phyloP scores from a whole-genome alignment of 2,797 vertebrate genomes.

The Setipinna tenuifilis region DNA sequence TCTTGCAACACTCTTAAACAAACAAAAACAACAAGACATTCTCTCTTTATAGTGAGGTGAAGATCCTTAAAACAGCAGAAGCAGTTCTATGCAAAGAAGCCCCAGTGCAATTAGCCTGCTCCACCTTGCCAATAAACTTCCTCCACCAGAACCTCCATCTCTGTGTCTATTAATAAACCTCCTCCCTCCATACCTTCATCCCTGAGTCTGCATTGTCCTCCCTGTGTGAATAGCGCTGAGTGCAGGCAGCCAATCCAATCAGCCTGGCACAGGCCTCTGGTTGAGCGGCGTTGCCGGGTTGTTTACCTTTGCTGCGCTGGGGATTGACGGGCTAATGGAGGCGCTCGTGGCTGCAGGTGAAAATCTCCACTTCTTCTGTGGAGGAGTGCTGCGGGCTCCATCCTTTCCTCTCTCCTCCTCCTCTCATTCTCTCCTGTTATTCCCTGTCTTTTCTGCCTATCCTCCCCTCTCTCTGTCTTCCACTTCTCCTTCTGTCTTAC shows the following conservation, averaged over 20 bases:
- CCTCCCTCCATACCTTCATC: constrained; percentile 21
- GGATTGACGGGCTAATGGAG: neutral
- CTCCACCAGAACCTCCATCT: constrained; percentile 48
- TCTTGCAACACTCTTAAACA: too few species aligned
- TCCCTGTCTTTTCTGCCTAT: too few species aligned
- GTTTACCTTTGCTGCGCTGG: constrained; percentile 8
- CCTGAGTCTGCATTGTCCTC: neutral
- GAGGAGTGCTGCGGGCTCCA: neutral
- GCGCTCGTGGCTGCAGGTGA: neutral
- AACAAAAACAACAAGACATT: too few species aligned
- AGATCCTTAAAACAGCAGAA: too few species aligned
- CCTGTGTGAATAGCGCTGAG: neutral
- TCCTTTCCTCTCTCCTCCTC: neutral
- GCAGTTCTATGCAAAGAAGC: constrained; percentile 47
- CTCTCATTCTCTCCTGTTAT: neutral
- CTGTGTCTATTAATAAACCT: too few species aligned
- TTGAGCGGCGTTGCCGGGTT: constrained; percentile 30
- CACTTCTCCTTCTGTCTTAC: neutral
- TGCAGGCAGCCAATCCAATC: constrained; percentile 66
- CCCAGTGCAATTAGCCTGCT: constrained; percentile 76
- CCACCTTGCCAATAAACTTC: constrained; percentile 59
- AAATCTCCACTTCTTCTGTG: neutral
- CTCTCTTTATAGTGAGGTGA: too few species aligned
- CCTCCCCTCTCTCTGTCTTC: neutral
- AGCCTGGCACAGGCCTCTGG: constrained; percentile 63